Conservation (phyloP, 2,113 vertebrate genomes). For the Hydrolagus affinis region DNA sequence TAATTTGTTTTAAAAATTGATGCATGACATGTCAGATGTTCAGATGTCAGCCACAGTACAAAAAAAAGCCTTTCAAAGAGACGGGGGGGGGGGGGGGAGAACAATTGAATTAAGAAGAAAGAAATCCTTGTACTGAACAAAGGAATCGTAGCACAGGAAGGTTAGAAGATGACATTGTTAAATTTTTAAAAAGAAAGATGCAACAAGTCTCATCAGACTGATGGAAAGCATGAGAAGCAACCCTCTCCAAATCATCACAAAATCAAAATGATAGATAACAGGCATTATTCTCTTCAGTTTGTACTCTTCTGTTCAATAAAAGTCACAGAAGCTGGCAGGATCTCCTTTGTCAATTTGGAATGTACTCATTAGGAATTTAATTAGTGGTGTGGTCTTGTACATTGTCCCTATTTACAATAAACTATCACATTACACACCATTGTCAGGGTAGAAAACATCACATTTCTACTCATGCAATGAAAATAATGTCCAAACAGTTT, state of each 20-base stretch:
- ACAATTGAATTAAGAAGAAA: slow-evolving; percentile 19
- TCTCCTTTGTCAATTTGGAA: background rate
- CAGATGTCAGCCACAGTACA: background rate
- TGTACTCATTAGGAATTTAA: background rate
- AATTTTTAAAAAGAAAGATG: background rate
- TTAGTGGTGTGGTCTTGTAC: background rate
- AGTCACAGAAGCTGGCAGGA: background rate
- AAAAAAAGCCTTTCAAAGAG: background rate
- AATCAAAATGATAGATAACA: background rate
- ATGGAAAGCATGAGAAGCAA: background rate
- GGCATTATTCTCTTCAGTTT: background rate
- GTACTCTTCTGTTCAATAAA: background rate
- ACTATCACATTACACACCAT: background rate
- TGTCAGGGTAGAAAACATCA: background rate
- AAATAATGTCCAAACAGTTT: no score
- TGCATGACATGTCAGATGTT: background rate
- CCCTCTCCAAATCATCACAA: background rate
- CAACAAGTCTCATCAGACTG: no score
- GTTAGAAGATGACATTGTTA: background rate
- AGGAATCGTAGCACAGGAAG: background rate
- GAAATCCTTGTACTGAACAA: background rate
- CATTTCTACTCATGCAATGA: no score
- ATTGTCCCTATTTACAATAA: background rate
- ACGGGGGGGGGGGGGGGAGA: background rate
- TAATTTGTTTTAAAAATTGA: background rate